These are phyloP conservation scores for Sisyra terminalis DNA, from an alignment of 2,888 invertebrate genomes.

Conservation along the genomic window DNA sequence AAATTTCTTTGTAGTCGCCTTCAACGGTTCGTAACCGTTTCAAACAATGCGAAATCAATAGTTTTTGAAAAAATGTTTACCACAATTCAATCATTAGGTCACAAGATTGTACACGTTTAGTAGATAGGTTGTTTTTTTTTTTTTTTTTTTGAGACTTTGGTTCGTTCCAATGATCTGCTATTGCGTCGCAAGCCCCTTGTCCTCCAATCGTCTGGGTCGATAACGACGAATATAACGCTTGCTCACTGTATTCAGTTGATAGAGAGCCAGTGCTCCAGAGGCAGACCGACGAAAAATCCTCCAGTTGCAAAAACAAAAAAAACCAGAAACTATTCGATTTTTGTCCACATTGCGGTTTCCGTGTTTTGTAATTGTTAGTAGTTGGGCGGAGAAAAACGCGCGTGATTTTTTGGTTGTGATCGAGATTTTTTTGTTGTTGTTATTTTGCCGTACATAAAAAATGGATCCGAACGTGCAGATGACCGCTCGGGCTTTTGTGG, in stretches of 20 bases:
- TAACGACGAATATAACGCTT: constrained; percentile 33
- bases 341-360: constrained; percentile 8
- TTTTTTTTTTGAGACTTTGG: no score
- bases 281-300: constrained; percentile 12
- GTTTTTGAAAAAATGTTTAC: no score
- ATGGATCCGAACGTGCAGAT: constrained; percentile 17
- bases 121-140: no score
- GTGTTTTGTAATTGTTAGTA: constrained; percentile 9
- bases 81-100: no score
- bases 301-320: constrained; percentile 9
- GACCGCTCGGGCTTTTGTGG: constrained; percentile 22
- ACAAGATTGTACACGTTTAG: no score
- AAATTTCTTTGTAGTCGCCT: no score
- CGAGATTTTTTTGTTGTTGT: no score
- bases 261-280: constrained; percentile 8
- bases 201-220: constrained; percentile 21
- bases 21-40: no score
- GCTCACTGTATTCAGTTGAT: background rate
- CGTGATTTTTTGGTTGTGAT: no score
- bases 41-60: no score
- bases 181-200: background rate
- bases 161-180: no score
- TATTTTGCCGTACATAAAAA: background rate
- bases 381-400: no score
- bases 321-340: constrained; percentile 10